These are phyloP conservation scores for Eretmochelys imbricata DNA, from an alignment of 2,113 vertebrate genomes.

Conservation along the genomic window DNA sequence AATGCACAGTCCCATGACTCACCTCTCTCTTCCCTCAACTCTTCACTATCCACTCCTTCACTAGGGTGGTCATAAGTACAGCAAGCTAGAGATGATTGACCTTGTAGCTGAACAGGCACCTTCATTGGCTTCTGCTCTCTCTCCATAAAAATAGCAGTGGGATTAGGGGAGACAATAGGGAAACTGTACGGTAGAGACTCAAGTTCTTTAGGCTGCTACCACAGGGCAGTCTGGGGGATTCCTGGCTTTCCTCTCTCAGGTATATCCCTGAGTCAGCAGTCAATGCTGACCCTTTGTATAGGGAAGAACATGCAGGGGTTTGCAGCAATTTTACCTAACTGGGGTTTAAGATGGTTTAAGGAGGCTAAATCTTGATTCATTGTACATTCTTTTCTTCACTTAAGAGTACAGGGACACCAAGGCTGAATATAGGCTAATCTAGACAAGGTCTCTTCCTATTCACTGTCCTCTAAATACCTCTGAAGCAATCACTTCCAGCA, in stretches of 20 bases:
- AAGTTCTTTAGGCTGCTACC: not conserved
- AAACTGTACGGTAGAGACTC: not conserved
- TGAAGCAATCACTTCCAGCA: not conserved
- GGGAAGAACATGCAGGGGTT: not conserved
- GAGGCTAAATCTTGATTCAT: not conserved
- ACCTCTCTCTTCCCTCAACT: not conserved
- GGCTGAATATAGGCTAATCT: not conserved
- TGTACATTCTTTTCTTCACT: fast-evolving
- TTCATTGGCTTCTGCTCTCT: not conserved
- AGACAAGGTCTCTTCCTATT: not conserved
- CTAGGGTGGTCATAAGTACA: not conserved
- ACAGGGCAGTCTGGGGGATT: not conserved
- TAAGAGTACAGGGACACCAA: not conserved
- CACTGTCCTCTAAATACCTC: not conserved
- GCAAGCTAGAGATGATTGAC: not conserved
- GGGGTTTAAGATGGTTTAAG: not conserved
- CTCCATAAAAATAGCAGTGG: not conserved
- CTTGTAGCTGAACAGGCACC: not conserved
- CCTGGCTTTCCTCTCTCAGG: not conserved
- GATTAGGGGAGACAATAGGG: not conserved
- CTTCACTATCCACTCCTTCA: not conserved
- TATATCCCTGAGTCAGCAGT: not conserved
- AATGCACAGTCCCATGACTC: not conserved
- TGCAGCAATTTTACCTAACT: not conserved
- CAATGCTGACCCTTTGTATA: not conserved